Evolutionary conservation across 37 sponge, comb jelly and placozoan species (phyloP).

Genomic region (Eunapius fragilis): DNA sequence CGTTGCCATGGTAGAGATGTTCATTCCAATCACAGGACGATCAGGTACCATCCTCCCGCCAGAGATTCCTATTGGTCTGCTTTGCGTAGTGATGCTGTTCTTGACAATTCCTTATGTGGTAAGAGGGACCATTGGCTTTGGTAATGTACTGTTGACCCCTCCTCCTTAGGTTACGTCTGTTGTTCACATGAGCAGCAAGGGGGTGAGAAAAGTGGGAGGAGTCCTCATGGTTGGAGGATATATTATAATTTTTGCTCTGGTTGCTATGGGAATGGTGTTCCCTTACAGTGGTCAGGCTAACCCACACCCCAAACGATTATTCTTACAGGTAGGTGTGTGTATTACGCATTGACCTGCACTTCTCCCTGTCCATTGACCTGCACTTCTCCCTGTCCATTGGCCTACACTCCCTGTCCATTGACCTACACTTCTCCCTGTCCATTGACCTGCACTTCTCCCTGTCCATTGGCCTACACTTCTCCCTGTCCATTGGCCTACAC

Average conservation of each 20-base stretch:
- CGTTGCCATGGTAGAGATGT: conserved; percentile 12
- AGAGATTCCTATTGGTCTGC: conserved; percentile 40
- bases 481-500: neutral
- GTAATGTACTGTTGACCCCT: neutral
- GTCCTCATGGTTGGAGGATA: neutral
- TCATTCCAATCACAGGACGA: conserved; percentile 57
- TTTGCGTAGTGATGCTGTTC: neutral
- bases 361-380: no score
- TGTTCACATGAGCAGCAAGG: conserved; percentile 12
- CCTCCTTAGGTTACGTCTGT: conserved; percentile 12
- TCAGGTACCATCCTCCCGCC: conserved; percentile 41
- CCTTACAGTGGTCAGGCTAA: conserved; percentile 23
- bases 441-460: neutral
- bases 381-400: neutral
- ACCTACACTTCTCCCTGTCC: neutral
- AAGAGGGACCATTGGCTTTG: neutral
- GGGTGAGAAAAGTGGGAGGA: conserved; percentile 9
- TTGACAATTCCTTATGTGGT: conserved; percentile 9
- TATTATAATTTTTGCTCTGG: neutral
- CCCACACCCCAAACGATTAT: conserved; percentile 55
- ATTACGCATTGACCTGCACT: no score
- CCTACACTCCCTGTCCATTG: neutral
- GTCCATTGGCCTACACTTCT: neutral
- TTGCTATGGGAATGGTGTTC: conserved; percentile 12
- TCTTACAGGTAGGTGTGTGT: conserved; percentile 28